Base-by-base conservation (phyloP, 2,888 invertebrate genomes). In the Drosophila mayaguana region DNA sequence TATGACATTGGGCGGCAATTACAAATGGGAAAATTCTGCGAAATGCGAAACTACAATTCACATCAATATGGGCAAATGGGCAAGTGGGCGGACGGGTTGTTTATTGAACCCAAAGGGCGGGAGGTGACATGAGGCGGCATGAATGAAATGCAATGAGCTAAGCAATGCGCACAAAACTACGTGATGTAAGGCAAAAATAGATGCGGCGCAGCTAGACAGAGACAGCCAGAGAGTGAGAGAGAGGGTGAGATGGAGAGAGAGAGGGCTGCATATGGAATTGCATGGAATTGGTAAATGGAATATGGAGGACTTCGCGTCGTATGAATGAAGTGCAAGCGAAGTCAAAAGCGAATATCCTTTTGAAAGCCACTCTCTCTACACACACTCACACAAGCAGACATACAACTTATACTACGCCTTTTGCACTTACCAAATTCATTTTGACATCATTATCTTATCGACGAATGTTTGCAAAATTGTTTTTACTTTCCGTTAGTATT, bases 1-100 rank as follows among this genome's bases (percentile, higher is more conserved):
- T 72, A 25, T 78, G 88, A 61, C 83, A 88, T 86, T 83, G 86
- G 57, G 60, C 60, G 69, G 25, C 62, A 78, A 86, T 86, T 83
- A 8, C 11, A 73, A 73, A 67, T 83, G 61, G 68, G 61, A 59
- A 76, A 73, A 70, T 77, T 70, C 51, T 56, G 63, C 32, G 50
- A 50, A 34, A 20, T 32, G 28, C 48, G 40, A 74, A 69, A 50
- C 55, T 75, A 63, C 54, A 57, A 38, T 69, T 48, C 20, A 55
- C 11, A 20, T 25, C 25, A 18, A 34, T 51, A 38, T 20, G 50
- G 55, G 36, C 36, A 32, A 34, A 45, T 63, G 45, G 51, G 36
- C 36, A 32, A 34, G 48, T 63, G 45, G 51, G 50, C 34, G 62
- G 63, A n/a, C 25, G 40, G 25, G 40, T 40, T 40, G 54, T 18